Base-by-base conservation (phyloP, 2,888 invertebrate genomes). In the Rhagonycha lutea region DNA sequence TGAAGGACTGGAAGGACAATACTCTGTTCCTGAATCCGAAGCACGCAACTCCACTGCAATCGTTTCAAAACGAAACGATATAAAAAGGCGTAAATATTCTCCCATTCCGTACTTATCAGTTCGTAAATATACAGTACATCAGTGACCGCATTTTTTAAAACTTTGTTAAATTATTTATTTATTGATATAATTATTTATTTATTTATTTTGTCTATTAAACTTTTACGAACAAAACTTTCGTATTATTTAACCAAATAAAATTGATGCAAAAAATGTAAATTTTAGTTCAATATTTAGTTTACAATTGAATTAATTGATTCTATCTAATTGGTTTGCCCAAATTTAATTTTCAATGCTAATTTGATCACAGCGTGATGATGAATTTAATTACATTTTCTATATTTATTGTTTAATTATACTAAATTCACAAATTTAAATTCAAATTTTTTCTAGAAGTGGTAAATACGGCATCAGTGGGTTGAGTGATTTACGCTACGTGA, bases 1-100 rank as follows among this genome's bases (percentile, higher is more conserved):
- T 14, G 70, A 73, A 61, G 77, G 62, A 28, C 73, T 76, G 12
- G 80, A 79, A 29, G 69, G 76, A 32, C 82, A 82, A 69, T 83
- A 84, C 69, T 77, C 82, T 10, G 80, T 81, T 5, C 81, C 82
- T 4, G 82, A 80, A 63, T 79, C 80, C 62, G 78, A 82, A 26
- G 69, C 62, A 62, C 79, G 72, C 61, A 82, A 80, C 73, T 80
- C 73, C 62, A 80, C 18, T 69, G 60, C 18, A 32, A 60, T 14
- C 29, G 69, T 62, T n/a, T 32, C 63, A 4, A 78, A 78, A 65
- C 69, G 73, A n/a, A 68, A 70, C 47, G 75, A 73, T 61, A n/a
- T 67, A 24, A 5, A 69, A 10, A 32, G 69, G 14, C 63, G 73
- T 65, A 76, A 73, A 65, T 14, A 26, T 14, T 65, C 29, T 32